Evolutionary conservation across 2,888 invertebrate genomes (phyloP), one percentile per base, ranked within the genome.

Genomic region (Peribatodes rhomboidaria): DNA sequence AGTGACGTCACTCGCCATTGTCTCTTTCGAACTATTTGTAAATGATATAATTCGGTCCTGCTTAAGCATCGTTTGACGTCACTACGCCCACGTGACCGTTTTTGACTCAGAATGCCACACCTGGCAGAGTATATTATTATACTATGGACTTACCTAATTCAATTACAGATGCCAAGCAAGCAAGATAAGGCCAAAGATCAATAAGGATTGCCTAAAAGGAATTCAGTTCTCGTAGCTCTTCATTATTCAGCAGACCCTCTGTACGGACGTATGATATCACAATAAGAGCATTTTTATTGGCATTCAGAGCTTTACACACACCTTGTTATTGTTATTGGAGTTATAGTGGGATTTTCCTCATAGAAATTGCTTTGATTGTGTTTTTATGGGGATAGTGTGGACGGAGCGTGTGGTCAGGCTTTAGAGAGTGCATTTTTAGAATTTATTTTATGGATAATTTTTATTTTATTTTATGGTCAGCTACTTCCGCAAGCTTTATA

Each of bases 211-310:
- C 35, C 13, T 50, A 14, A 50, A 50, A 50, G 35, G 35, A 35
- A 50, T 50, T n/a, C 18, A 8, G 35, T 9, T 37, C 35, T 0
- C 35, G 16, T 20, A 47, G 18, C 53, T 14, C 44, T 56, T 62
- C 35, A 61, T 61, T 58, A 66, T 66, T 61, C 58, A 61, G 41
- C 18, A 54, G 46, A 22, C 16, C 18, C 39, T 14, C 20, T 10
- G 44, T 14, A 27, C 27, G 31, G 13, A 46, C 53, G 39, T 44
- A 47, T 31, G 42, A 61, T 58, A 35, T 46, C 55, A 60, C 55
- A 56, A 63, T 67, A 62, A 53, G 22, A 59, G 22, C 47, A 20
- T 44, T 62, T 65, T 67, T 62, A 59, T 62, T 52, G 59, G 52
- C 33, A 18, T 60, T 41, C 33, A 13, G 46, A 60, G 59, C 22